Evolutionary conservation across 2,888 invertebrate species (phyloP).

Genomic region (Crioceris asparagi): DNA sequence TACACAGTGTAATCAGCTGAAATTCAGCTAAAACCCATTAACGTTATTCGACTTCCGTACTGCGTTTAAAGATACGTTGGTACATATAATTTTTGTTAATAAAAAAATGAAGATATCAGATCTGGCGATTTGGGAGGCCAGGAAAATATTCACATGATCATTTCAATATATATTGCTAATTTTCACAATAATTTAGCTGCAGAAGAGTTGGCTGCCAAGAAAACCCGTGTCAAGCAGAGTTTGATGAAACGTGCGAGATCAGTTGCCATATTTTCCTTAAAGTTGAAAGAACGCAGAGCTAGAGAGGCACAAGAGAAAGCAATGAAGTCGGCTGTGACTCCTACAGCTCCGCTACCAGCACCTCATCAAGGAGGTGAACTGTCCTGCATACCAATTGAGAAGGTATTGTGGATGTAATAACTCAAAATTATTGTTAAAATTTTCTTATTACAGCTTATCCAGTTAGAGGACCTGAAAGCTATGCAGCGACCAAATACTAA

Average conservation of each 20-base stretch:
- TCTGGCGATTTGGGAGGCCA: too few species aligned
- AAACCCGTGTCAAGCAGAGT: constrained; percentile 57
- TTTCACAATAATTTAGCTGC: constrained; percentile 31
- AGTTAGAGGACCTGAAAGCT: constrained; percentile 52
- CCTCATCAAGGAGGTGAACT: constrained; percentile 68
- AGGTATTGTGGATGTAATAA: too few species aligned
- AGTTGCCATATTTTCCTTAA: constrained; percentile 76
- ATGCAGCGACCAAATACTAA: constrained; percentile 28
- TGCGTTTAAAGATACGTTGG: too few species aligned
- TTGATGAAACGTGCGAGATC: constrained; percentile 75
- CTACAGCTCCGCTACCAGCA: constrained; percentile 34
- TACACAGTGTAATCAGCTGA: too few species aligned
- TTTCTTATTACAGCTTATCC: constrained; percentile 45
- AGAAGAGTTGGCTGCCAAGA: constrained; percentile 54
- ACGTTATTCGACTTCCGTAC: too few species aligned
- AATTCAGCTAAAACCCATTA: too few species aligned
- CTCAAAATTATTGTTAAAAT: too few species aligned
- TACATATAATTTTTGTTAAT: too few species aligned
- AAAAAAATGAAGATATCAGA: too few species aligned
- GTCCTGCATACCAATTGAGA: constrained; percentile 77
- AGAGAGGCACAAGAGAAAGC: constrained; percentile 64
- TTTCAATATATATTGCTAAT: too few species aligned
- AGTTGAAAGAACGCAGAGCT: constrained; percentile 66
- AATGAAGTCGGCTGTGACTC: constrained; percentile 37
- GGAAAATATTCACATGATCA: too few species aligned